Conservation (phyloP, 1,140 invertebrate species). For the Bombus polaris region DNA sequence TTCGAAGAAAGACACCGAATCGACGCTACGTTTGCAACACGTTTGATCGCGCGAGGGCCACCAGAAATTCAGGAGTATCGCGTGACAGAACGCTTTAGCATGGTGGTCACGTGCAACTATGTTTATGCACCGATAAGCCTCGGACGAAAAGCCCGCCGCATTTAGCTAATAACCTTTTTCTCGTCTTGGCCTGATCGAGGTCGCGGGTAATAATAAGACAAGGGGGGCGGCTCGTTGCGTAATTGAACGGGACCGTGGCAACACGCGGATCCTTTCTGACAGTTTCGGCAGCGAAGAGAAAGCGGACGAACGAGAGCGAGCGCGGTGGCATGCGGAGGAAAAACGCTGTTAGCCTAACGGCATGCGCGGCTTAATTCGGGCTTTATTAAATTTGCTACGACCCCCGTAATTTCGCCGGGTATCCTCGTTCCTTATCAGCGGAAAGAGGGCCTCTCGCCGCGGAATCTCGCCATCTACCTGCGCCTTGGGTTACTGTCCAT, state of each 20-base stretch:
- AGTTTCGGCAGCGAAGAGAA: conserved; percentile 16
- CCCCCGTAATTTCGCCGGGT: conserved; percentile 48
- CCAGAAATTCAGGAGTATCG: neutral
- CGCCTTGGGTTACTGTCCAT: conserved; percentile 70
- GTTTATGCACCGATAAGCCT: conserved; percentile 48
- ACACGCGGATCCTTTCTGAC: neutral
- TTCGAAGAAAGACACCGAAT: neutral
- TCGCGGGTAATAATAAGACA: conserved; percentile 32
- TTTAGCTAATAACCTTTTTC: conserved; percentile 35
- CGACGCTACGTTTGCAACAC: no score
- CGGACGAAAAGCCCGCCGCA: conserved; percentile 6
- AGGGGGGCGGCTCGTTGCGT: conserved; percentile 4
- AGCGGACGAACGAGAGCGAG: neutral
- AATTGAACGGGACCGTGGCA: conserved; percentile 19
- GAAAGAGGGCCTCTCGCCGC: conserved; percentile 36
- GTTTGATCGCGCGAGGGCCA: no score
- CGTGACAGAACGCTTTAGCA: conserved; percentile 4
- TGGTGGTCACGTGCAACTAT: conserved; percentile 26
- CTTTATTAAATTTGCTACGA: conserved; percentile 49
- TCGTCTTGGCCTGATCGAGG: neutral
- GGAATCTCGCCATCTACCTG: conserved; percentile 57
- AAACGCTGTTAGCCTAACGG: conserved; percentile 38
- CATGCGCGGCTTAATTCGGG: conserved; percentile 35
- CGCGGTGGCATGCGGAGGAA: neutral
- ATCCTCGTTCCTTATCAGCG: conserved; percentile 61